phyloP scores from a whole-genome alignment of 2,888 invertebrate species.

The Scrobipalpa costella region DNA sequence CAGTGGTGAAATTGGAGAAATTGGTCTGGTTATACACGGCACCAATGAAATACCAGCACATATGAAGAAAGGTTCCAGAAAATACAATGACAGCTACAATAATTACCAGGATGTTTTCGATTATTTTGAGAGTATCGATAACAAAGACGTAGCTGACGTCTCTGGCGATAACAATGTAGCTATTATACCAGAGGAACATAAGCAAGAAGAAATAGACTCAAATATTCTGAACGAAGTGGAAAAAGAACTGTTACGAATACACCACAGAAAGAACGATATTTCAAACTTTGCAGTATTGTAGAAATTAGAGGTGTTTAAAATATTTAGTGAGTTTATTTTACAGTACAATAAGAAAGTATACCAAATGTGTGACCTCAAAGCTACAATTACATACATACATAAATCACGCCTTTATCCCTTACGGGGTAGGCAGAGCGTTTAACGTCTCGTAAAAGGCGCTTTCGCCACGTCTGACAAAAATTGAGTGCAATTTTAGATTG shows the following conservation, averaged over 20 bases:
- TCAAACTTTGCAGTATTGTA: constrained; percentile 2
- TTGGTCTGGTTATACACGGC: constrained; percentile 86
- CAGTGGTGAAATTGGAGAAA: constrained; percentile 80
- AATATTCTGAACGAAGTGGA: constrained; percentile 56
- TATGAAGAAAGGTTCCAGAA: constrained; percentile 78
- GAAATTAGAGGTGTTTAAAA: neutral
- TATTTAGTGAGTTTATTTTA: neutral
- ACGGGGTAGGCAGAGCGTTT: no score
- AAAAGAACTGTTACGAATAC: constrained; percentile 61
- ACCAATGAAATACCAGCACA: constrained; percentile 84
- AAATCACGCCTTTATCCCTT: no score
- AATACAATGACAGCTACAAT: constrained; percentile 77
- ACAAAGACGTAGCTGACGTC: constrained; percentile 36
- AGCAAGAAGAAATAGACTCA: constrained; percentile 46
- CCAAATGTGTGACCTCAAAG: no score
- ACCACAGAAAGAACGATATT: constrained; percentile 49
- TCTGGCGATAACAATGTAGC: constrained; percentile 42
- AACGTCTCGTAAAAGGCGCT: no score
- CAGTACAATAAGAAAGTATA: no score
- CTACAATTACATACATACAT: no score
- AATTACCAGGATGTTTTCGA: constrained; percentile 46
- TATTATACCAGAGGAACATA: constrained; percentile 48
- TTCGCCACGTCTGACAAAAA: no score
- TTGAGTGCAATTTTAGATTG: no score
- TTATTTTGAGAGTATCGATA: constrained; percentile 42